A percentile compares a stretch with the other conserved stretches of the same genome.
phyloP scores from a whole-genome alignment of 2,797 vertebrate species.

The Taeniopygia guttata region DNA sequence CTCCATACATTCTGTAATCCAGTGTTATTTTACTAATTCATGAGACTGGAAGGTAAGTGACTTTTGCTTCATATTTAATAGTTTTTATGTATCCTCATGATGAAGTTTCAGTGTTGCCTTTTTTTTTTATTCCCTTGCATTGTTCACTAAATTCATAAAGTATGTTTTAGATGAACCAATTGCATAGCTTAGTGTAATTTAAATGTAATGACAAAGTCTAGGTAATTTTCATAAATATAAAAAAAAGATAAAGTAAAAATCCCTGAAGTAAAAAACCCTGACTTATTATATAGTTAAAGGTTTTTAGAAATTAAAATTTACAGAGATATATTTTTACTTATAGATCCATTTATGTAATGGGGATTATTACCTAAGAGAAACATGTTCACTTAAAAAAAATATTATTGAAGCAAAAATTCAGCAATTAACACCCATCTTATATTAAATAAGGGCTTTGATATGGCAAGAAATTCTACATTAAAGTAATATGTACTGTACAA shows the following conservation, averaged over 20 bases:
- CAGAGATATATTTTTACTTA: background rate
- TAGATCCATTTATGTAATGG: background rate
- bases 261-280: background rate
- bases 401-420: background rate
- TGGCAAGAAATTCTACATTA: background rate
- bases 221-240: background rate
- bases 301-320: background rate
- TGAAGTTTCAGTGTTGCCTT: background rate
- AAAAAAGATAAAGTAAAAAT: background rate
- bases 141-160: background rate
- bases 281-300: background rate
- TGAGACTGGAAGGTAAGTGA: conserved; percentile 64
- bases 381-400: background rate
- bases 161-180: background rate
- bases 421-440: background rate
- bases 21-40: conserved; percentile 31
- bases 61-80: conserved; percentile 13
- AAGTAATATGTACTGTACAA: background rate
- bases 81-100: background rate
- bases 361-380: background rate
- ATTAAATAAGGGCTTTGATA: background rate
- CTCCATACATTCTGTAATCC: conserved; percentile 3
- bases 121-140: background rate
- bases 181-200: background rate
- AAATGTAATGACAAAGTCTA: background rate